Percentiles rank a stretch among this genome's conserved stretches.
Evolutionary conservation across 2,888 invertebrate species (phyloP).

Genomic region (Trachelus tabidus): DNA sequence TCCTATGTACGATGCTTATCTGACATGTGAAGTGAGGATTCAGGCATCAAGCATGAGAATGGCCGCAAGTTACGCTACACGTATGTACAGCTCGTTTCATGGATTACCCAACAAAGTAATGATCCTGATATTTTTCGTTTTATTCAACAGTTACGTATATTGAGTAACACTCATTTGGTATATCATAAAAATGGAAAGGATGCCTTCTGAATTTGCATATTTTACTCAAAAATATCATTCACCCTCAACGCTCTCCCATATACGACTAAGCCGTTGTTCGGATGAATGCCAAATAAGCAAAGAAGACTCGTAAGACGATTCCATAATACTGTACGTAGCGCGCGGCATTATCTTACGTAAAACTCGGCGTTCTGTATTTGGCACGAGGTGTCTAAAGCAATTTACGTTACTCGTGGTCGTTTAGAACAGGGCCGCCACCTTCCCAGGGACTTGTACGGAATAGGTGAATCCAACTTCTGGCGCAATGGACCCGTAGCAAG

Average conservation of each 20-base stretch:
- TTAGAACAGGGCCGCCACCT: not conserved
- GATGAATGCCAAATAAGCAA: not conserved
- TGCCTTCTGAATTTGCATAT: not conserved
- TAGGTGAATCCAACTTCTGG: not conserved
- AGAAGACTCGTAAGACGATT: not conserved
- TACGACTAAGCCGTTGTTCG: not conserved
- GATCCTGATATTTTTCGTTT: not conserved
- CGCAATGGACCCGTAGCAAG: not conserved
- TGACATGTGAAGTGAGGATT: conserved; percentile 30
- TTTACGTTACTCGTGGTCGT: conserved; percentile 15
- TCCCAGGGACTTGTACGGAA: not conserved
- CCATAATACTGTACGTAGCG: not conserved
- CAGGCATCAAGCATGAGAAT: conserved; percentile 1
- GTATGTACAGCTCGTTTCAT: not conserved
- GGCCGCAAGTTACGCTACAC: not conserved
- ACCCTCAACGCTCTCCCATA: not conserved
- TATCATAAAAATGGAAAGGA: not conserved
- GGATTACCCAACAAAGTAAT: not conserved
- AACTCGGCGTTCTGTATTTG: conserved; percentile 14
- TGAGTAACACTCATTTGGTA: not conserved
- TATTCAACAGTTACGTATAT: not conserved
- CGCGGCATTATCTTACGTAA: not conserved
- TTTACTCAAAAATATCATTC: not conserved
- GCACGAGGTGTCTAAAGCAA: conserved; percentile 26
- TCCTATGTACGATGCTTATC: conserved; percentile 30